Evolutionary conservation across 2,113 vertebrate species (phyloP).

Genomic region (Vombatus ursinus): DNA sequence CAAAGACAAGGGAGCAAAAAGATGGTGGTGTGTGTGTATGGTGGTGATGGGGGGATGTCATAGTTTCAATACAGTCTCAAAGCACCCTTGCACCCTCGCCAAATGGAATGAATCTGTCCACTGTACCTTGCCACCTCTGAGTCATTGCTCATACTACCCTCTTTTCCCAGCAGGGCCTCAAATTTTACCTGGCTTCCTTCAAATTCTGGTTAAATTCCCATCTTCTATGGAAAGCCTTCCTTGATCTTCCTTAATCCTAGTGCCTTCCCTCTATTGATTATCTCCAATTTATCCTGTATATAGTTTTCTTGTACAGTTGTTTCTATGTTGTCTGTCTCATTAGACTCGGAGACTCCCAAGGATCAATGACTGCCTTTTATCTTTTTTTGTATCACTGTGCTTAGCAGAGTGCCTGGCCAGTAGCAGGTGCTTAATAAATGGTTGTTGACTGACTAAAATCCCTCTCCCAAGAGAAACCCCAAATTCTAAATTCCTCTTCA

Average conservation of each 20-base stretch:
- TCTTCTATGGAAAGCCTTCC: background rate
- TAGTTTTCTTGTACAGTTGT: background rate
- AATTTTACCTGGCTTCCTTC: background rate
- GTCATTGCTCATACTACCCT: background rate
- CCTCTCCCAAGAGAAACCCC: background rate
- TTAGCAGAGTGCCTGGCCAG: background rate
- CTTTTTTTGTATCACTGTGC: background rate
- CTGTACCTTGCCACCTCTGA: background rate
- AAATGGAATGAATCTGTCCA: background rate
- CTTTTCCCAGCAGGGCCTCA: background rate
- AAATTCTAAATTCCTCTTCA: constrained; percentile 3
- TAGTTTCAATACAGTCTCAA: background rate
- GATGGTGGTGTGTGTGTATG: background rate
- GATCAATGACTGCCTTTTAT: background rate
- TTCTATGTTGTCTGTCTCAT: background rate
- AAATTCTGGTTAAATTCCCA: background rate
- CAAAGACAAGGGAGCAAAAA: background rate
- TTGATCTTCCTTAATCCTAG: background rate
- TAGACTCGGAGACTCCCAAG: background rate
- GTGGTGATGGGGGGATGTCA: too few relatives aligned
- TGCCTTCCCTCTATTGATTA: background rate
- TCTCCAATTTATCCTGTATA: background rate
- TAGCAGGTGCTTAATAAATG: background rate
- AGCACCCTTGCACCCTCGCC: background rate
- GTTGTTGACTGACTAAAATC: background rate